A percentile compares a stretch with the other conserved stretches of the same genome.
phyloP scores from a whole-genome alignment of 2,113 vertebrate genomes.

The Mormyrus iriodes region DNA sequence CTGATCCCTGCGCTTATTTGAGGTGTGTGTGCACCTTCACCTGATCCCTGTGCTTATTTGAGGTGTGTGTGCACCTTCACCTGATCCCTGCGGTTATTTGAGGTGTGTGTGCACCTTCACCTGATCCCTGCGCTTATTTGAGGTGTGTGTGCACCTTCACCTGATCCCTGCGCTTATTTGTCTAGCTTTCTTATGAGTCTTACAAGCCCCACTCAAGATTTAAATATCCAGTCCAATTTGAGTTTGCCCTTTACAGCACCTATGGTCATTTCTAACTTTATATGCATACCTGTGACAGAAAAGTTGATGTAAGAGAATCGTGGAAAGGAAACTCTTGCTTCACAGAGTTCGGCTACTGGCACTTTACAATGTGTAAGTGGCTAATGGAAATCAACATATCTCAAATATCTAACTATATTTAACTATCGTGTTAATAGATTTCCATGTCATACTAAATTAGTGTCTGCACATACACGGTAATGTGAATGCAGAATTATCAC shows the following conservation, averaged over 20 bases:
- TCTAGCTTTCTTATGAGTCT: too few relatives aligned
- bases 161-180: too few relatives aligned
- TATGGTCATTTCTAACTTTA: background rate
- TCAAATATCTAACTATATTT: too few relatives aligned
- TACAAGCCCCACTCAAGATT: background rate
- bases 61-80: too few relatives aligned
- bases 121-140: too few relatives aligned
- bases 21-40: too few relatives aligned
- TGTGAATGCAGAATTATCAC: background rate
- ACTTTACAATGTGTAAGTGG: background rate
- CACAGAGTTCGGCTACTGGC: background rate
- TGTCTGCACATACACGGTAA: background rate
- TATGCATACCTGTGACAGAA: background rate
- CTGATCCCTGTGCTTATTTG: too few relatives aligned
- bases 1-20: too few relatives aligned
- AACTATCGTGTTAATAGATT: background rate
- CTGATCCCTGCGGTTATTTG: too few relatives aligned
- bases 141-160: too few relatives aligned
- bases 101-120: too few relatives aligned
- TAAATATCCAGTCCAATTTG: background rate
- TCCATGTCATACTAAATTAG: background rate
- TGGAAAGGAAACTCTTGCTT: background rate
- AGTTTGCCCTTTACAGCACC: background rate
- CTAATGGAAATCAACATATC: background rate
- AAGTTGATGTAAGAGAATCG: background rate